phyloP scores from a whole-genome alignment of 2,888 invertebrate species.

The Drosophila yooni region DNA sequence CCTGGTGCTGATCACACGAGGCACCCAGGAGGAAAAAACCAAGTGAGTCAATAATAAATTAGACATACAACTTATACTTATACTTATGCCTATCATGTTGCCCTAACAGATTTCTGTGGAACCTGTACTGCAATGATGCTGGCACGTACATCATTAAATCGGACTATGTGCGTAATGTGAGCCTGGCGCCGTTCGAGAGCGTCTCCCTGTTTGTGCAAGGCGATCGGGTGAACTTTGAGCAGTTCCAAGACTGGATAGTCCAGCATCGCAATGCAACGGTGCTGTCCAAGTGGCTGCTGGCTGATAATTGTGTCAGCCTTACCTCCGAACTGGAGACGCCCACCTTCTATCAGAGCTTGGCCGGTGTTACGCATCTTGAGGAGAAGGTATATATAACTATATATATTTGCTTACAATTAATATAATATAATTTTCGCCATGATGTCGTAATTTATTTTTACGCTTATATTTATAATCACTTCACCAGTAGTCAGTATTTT shows the following conservation, averaged over 20 bases:
- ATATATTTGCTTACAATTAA: not conserved
- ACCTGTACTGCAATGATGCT: slow-evolving; percentile 93
- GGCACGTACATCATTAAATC: slow-evolving; percentile 90
- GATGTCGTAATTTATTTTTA: not conserved
- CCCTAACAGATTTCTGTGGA: slow-evolving; percentile 90
- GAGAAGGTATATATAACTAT: slow-evolving; percentile 89
- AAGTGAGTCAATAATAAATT: slow-evolving; percentile 68
- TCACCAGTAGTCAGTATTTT: not conserved
- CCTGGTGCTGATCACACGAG: slow-evolving; percentile 93
- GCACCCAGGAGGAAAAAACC: slow-evolving; percentile 94
- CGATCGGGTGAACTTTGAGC: slow-evolving; percentile 89
- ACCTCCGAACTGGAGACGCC: slow-evolving; percentile 94
- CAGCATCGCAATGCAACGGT: slow-evolving; percentile 91
- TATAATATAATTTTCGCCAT: not conserved
- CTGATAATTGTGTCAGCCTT: slow-evolving; percentile 89
- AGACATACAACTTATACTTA: not conserved
- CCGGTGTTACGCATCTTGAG: slow-evolving; percentile 95
- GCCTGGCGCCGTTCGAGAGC: slow-evolving; percentile 84
- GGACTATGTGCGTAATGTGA: slow-evolving; percentile 89
- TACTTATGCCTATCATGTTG: not conserved
- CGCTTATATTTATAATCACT: not conserved
- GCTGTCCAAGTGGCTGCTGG: slow-evolving; percentile 92
- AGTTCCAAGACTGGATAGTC: slow-evolving; percentile 92
- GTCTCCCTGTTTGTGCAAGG: slow-evolving; percentile 85
- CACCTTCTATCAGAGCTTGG: slow-evolving; percentile 96